These are phyloP conservation scores for Pogonomyrmex barbatus DNA, from an alignment of 1,140 invertebrate species.

Conservation along the genomic window DNA sequence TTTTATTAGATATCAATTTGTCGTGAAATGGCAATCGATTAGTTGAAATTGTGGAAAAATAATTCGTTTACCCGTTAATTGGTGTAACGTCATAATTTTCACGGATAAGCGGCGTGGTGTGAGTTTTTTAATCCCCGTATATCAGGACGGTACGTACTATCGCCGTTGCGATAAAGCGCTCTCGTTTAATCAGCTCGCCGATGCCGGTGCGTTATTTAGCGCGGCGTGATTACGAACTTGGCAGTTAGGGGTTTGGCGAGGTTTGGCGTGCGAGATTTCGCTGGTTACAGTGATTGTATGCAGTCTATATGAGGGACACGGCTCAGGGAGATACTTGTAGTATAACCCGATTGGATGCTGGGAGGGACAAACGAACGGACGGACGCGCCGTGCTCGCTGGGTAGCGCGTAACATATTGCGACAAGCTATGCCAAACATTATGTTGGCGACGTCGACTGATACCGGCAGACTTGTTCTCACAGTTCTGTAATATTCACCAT, in stretches of 20 bases:
- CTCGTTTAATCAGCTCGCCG: slow-evolving; percentile 55
- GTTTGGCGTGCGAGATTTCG: slow-evolving; percentile 49
- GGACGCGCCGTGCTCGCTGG: slow-evolving; percentile 47
- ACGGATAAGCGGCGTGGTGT: neutral
- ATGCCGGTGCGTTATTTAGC: slow-evolving; percentile 69
- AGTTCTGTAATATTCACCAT: slow-evolving; percentile 58
- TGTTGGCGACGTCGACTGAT: slow-evolving; percentile 80
- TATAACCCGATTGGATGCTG: slow-evolving; percentile 82
- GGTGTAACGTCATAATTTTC: neutral
- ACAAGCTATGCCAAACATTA: slow-evolving; percentile 82
- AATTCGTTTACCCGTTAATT: neutral
- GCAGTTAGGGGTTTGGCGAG: slow-evolving; percentile 59
- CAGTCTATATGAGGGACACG: slow-evolving; percentile 55
- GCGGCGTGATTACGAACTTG: slow-evolving; percentile 70
- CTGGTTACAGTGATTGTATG: slow-evolving; percentile 71
- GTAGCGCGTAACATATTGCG: slow-evolving; percentile 81
- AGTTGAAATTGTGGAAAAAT: neutral
- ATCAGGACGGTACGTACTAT: slow-evolving; percentile 25
- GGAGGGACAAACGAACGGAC: slow-evolving; percentile 12
- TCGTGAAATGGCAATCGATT: neutral
- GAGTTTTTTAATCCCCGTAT: slow-evolving; percentile 42
- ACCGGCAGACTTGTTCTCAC: slow-evolving; percentile 75
- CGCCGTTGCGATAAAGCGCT: slow-evolving; percentile 40
- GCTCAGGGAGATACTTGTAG: slow-evolving; percentile 70
- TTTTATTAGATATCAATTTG: slow-evolving; percentile 2